Conservation (phyloP, 2,113 vertebrate genomes). For the Todiramphus chloris region DNA sequence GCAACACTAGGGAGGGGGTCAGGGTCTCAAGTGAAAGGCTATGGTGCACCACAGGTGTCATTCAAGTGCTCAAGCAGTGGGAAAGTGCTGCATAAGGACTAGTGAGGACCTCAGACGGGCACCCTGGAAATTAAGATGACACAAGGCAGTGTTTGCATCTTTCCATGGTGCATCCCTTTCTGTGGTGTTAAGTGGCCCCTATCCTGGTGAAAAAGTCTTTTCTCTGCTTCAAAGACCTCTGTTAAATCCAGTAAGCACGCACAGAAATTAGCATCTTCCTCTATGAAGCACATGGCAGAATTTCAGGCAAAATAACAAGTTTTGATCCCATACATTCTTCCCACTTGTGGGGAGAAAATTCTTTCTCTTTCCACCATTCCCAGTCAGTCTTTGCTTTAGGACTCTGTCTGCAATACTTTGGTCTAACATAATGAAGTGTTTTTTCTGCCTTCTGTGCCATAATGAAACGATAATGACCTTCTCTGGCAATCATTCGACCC, state of each 20-base stretch:
- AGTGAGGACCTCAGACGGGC: not conserved
- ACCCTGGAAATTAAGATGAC: not conserved
- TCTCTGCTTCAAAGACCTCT: not conserved
- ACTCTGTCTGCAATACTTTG: slow-evolving; percentile 63
- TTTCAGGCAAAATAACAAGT: slow-evolving; percentile 40
- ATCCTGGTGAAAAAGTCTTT: not conserved
- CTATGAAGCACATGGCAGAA: slow-evolving; percentile 4
- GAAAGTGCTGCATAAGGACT: not conserved
- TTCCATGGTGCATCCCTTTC: not conserved
- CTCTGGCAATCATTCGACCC: slow-evolving; percentile 56
- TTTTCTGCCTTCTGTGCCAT: slow-evolving; percentile 69
- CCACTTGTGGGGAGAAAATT: slow-evolving; percentile 33
- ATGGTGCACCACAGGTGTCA: not conserved
- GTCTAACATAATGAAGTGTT: slow-evolving; percentile 63
- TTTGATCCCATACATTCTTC: not conserved
- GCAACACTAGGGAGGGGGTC: not conserved
- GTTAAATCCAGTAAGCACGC: not conserved
- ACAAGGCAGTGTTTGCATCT: not conserved
- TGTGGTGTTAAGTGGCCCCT: not conserved
- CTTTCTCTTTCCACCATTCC: slow-evolving; percentile 38
- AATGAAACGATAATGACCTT: slow-evolving; percentile 68
- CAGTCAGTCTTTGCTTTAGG: slow-evolving; percentile 60
- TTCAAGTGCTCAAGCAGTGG: not conserved
- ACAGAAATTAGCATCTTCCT: slow-evolving; percentile 22
- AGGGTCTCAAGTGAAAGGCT: not conserved